Base-by-base conservation (phyloP, 1,140 invertebrate genomes). In the Chrysomallon squamiferum region DNA sequence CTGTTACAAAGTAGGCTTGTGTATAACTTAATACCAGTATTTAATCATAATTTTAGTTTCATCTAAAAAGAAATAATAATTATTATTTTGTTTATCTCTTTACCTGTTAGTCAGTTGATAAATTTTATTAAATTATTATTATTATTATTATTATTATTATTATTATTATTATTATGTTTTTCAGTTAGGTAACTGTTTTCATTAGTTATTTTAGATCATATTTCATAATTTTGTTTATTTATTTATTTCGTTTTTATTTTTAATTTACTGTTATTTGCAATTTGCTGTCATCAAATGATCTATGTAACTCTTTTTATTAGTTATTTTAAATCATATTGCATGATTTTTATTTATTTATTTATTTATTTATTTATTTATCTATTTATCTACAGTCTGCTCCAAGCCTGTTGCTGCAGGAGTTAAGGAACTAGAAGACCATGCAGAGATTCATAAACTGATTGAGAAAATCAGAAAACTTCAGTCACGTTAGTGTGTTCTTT, bases 361-460 rank as follows among this genome's bases (percentile, higher is more conserved):
- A 1, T 30, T 59, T 33, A 27, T 56, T 61, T n/a, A 43, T 50
- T 49, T 32, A 20, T 41, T 32, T 20, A 47, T 50, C 38, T 65
- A 15, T 33, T 29, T 61, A 32, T n/a, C 68, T 67, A 22, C 65
- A 80, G 76, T 74, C 33, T 80, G 78, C 60, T 72, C 70, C n/a
- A 72, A 72, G 41, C 73, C 76, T 25, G 63, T 62, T 18, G 67
- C 54, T 59, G 62, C 68, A 22, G 75, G 75, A 22, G 30, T 85
- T 25, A 89, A 90, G 76, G 88, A 90, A 86, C 92, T 90, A 90
- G 88, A 90, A 33, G 90, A 92, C 74, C 92, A 91, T 81, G 81
- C 89, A 66, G 88, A 92, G 82, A 90, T 94, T 56, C 87, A 89
- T 63, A 79, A 81, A 25, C 83, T 92, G 66, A 85, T 93, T 22